Evolutionary conservation across 1,140 invertebrate species (phyloP).

Genomic region (Mercenaria mercenaria): DNA sequence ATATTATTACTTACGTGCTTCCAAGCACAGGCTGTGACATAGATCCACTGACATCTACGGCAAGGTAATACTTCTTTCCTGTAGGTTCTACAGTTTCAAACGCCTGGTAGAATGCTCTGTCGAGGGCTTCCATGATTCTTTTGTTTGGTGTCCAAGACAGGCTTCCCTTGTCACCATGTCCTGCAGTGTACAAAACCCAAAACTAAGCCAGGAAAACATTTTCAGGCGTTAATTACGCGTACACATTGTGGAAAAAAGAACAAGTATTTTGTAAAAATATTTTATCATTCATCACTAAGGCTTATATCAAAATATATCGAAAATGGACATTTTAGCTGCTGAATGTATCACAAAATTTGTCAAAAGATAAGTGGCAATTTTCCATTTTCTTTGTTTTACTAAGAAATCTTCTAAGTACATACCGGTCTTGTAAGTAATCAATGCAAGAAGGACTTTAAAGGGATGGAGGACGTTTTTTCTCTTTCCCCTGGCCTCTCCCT

Average conservation of each 20-base stretch:
- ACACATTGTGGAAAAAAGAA: too few species aligned
- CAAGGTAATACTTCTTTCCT: constrained; percentile 47
- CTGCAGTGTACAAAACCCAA: too few species aligned
- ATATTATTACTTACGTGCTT: constrained; percentile 79
- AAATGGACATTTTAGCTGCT: too few species aligned
- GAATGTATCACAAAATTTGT: too few species aligned
- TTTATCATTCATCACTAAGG: too few species aligned
- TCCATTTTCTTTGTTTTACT: too few species aligned
- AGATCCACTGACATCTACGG: constrained; percentile 57
- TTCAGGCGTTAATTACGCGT: too few species aligned
- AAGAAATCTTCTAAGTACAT: too few species aligned
- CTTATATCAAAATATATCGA: too few species aligned
- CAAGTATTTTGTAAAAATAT: too few species aligned
- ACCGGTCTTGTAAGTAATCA: constrained; percentile 88
- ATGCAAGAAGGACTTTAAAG: constrained; percentile 88
- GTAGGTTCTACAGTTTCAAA: constrained; percentile 44
- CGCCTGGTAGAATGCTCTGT: constrained; percentile 55
- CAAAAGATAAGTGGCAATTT: too few species aligned
- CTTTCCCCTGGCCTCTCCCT: constrained; percentile 84
- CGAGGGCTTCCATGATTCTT: constrained; percentile 22
- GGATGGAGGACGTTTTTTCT: constrained; percentile 88
- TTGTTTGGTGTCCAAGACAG: constrained; percentile 36
- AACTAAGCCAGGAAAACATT: too few species aligned
- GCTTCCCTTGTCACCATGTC: constrained; percentile 75
- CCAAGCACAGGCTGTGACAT: constrained; percentile 51